Base-by-base conservation (phyloP, 1,140 invertebrate species). In the Bombus sibiricus region DNA sequence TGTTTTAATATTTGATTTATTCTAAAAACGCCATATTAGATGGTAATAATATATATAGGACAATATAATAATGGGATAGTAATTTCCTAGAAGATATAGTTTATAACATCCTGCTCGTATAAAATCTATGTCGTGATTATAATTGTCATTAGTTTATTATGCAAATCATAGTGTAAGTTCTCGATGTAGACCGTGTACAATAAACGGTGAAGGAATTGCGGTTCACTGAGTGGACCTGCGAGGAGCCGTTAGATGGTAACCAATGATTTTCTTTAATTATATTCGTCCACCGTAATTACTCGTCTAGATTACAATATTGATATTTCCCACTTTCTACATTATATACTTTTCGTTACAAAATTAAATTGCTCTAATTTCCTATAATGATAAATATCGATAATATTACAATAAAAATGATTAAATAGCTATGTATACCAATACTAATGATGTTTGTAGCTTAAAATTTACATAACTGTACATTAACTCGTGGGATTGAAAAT, bases 221-320 rank as follows among this genome's bases (percentile, higher is more conserved):
- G 86, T 89, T 89, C 89, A 78, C 62, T 83, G 85, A 81, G 69
- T 83, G 78, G 82, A 66, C 53, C 66, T 81, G 15, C 53, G 25
- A 80, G 32, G 32, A 87, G 82, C 82, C 86, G 88, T 90, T 90
- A 90, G 85, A 57, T 66, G 79, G 85, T 71, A 85, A 53, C 64
- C 78, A 25, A 34, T 66, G 80, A 83, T 89, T 89, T 86, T 64
- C 83, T 37, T 32, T 69, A 76, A 89, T 89, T 86, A 88, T 86
- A 28, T 74, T 71, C 80, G 66, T 86, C 41, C 47, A 22, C 37
- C 37, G 75, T 47, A 18, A 86, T 82, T 81, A 62, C 22, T n/a
- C 34, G 22, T 32, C 47, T 53, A 53, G 47, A 53, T 53, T 32
- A 15, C 57, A 57, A 32, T 22, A 22, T 12, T 53, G 15, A 39